These are phyloP conservation scores for Cyanoramphus novaezelandiae DNA, from an alignment of 2,113 vertebrate genomes.

Conservation along the genomic window DNA sequence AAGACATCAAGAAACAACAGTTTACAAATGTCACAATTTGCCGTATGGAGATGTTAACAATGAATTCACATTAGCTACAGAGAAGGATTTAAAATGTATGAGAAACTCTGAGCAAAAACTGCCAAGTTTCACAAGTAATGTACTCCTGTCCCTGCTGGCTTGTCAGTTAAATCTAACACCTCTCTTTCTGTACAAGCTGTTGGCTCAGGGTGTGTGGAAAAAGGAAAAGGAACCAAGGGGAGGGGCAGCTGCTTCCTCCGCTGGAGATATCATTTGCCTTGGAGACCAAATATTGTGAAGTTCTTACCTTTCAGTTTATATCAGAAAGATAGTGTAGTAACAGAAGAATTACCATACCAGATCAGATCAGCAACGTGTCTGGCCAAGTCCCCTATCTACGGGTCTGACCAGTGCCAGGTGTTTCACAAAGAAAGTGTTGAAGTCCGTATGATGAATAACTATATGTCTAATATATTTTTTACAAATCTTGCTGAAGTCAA, in stretches of 20 bases:
- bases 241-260: not conserved
- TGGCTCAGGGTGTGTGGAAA: not conserved
- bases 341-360: not conserved
- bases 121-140: not conserved
- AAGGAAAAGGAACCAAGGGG: not conserved
- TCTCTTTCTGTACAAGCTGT: not conserved
- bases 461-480: not conserved
- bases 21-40: not conserved
- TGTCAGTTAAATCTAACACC: not conserved
- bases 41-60: not conserved
- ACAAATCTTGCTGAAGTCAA: not conserved
- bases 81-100: not conserved
- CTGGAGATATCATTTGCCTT: constrained; percentile 7
- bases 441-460: not conserved
- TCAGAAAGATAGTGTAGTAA: not conserved
- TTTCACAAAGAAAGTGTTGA: not conserved
- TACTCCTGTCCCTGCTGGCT: not conserved
- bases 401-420: not conserved
- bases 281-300: constrained; percentile 36
- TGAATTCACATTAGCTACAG: not conserved
- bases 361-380: not conserved
- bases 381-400: not conserved
- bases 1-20: not conserved
- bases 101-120: not conserved
- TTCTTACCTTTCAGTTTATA: not conserved